A percentile compares a stretch with the other conserved stretches of the same genome.
phyloP scores from a whole-genome alignment of 2,888 invertebrate species.

The Mycalesis mineus region DNA sequence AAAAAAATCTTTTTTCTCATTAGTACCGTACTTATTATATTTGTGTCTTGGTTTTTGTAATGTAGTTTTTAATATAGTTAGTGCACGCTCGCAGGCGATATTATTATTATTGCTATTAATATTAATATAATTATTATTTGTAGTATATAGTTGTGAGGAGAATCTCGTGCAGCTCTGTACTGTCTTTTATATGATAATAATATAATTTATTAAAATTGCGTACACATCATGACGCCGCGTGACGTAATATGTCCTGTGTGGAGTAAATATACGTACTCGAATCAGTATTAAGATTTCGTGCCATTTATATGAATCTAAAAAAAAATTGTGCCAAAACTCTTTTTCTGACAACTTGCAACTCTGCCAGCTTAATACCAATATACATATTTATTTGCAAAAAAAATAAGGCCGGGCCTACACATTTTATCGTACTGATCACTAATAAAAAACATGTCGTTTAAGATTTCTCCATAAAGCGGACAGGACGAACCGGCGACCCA shows the following conservation, averaged over 20 bases:
- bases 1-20: constrained; percentile 16
- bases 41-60: constrained; percentile 48
- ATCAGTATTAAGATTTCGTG: constrained; percentile 48
- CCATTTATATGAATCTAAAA: constrained; percentile 34
- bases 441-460: too few relatives aligned
- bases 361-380: constrained; percentile 6
- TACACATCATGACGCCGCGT: constrained; percentile 30
- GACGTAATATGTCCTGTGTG: constrained; percentile 24
- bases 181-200: not conserved
- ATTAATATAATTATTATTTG: too few relatives aligned
- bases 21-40: constrained; percentile 35
- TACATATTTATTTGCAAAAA: too few relatives aligned
- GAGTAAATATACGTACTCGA: constrained; percentile 12
- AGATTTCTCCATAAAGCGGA: too few relatives aligned
- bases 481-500: too few relatives aligned
- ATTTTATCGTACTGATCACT: too few relatives aligned
- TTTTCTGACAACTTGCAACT: not conserved
- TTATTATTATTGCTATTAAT: constrained; percentile 30
- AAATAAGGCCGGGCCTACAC: too few relatives aligned
- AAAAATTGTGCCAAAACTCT: constrained; percentile 45
- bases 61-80: constrained; percentile 42
- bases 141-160: constrained; percentile 27
- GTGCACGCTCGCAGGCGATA: constrained; percentile 71
- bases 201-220: not conserved
- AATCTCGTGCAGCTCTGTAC: constrained; percentile 43